Evolutionary conservation across 2,113 vertebrate species (phyloP), one percentile per base, ranked within the genome.

Genomic region (Hippocampus guttulatus): DNA sequence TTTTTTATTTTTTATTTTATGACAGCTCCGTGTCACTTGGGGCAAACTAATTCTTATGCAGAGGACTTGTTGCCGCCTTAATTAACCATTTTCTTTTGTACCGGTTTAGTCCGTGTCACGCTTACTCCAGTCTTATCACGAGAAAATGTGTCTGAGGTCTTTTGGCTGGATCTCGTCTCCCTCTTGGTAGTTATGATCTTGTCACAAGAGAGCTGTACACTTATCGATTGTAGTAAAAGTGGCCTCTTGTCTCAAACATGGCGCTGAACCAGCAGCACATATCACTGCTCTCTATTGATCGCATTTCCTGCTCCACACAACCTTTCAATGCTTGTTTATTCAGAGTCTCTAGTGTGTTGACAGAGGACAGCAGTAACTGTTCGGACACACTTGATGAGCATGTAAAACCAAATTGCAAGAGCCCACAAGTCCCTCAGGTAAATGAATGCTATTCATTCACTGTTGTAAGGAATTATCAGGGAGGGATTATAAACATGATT

Each of bases 301-400:
- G 45, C 41, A 63, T 20, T 76, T 67, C 54, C 64, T 55, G 57
- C 66, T 60, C 67, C 68, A 55, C 73, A 78, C 70, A 85, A 72
- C 76, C 73, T 68, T 78, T 73, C 78, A 70, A 61, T 74, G 75
- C 75, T 79, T 88, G 80, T 83, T 90, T 85, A 74, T 81, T 84
- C 68, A 64, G 66, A 30, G 68, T 30, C 81, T 69, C 68, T 63
- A 70, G 68, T 63, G 76, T 81, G 80, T 88, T 87, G 80, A 84
- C 70, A 78, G 80, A 83, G 78, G 58, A 57, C 75, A 41, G 75
- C 79, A 81, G 76, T 84, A 85, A 82, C 76, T 38, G 64, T 40
- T 45, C 15, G 20, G 51, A n/a, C 60, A 64, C 71, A 67, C 69
- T 57, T 51, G 65, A 75, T 67, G 51, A 74, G 45, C 83, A 79